A percentile compares a stretch with the other conserved stretches of the same genome.
These are phyloP conservation scores for Drosophila arizonae DNA, from an alignment of 1,140 invertebrate genomes.

Conservation along the genomic window DNA sequence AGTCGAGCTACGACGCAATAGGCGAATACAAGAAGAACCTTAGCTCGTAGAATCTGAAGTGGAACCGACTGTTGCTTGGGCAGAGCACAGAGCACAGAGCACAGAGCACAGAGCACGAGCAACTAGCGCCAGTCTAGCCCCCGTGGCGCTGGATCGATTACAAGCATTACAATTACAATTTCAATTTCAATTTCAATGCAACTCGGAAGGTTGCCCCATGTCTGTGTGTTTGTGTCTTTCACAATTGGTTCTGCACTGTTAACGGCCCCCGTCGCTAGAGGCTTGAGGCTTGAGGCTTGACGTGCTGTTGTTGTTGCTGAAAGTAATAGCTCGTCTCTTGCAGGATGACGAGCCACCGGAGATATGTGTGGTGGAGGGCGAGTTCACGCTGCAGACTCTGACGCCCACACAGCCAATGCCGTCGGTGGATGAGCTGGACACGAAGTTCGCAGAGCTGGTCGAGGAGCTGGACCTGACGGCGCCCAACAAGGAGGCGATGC, in stretches of 20 bases:
- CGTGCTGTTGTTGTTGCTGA: too few species aligned
- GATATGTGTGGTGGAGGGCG: conserved; percentile 94
- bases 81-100: neutral
- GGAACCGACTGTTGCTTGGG: conserved; percentile 1
- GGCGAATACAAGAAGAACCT: neutral
- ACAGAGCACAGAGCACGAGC: neutral
- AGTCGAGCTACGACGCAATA: neutral
- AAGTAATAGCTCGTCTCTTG: neutral
- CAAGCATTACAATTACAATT: conserved; percentile 5
- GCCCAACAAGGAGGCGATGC: conserved; percentile 95
- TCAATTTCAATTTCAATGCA: conserved; percentile 24
- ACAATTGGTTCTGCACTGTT: conserved; percentile 72
- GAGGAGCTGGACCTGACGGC: conserved; percentile 97
- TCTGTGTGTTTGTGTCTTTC: conserved; percentile 4
- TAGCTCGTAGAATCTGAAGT: conserved; percentile 1
- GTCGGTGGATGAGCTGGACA: conserved; percentile 94
- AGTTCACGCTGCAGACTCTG: conserved; percentile 92
- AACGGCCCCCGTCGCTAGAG: conserved; percentile 4
- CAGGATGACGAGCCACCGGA: conserved; percentile 95
- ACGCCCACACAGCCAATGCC: conserved; percentile 96
- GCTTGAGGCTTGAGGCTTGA: too few species aligned
- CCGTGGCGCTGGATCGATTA: neutral
- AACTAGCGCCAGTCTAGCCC: too few species aligned
- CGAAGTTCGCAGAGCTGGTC: conserved; percentile 96
- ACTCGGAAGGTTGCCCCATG: conserved; percentile 45